Percentiles rank a stretch among this genome's conserved stretches.
Evolutionary conservation across 2,888 invertebrate species (phyloP).

Genomic region (Ormia ochracea): DNA sequence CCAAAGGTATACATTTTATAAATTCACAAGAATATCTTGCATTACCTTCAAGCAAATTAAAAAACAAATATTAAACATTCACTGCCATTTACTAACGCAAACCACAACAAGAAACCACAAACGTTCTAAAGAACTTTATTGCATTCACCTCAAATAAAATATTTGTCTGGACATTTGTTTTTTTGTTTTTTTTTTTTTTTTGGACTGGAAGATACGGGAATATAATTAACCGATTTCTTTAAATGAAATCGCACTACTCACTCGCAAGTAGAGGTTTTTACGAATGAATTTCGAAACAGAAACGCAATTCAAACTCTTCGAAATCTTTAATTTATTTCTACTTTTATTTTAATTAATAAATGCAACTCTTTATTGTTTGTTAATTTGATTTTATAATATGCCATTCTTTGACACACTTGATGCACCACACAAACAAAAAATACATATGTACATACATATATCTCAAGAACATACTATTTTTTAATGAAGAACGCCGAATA

Average conservation of each 20-base stretch:
- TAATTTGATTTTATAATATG: constrained; percentile 7
- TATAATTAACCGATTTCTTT: constrained; percentile 27
- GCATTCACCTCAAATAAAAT: neutral
- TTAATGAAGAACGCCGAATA: neutral
- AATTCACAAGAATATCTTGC: neutral
- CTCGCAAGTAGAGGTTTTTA: neutral
- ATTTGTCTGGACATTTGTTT: constrained; percentile 7
- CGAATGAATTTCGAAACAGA: neutral
- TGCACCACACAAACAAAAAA: constrained; percentile 38
- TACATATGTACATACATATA: neutral
- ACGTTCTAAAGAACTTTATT: neutral
- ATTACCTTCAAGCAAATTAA: neutral
- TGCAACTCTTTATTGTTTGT: constrained; percentile 7
- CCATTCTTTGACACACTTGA: constrained; percentile 59
- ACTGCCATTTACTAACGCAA: neutral
- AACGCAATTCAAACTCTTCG: neutral
- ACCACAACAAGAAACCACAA: neutral
- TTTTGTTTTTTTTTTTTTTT: neutral
- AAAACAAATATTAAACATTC: neutral
- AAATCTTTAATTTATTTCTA: neutral
- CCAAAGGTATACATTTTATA: neutral
- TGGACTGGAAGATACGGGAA: neutral
- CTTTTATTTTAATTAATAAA: constrained; percentile 9
- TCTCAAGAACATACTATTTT: constrained; percentile 12
- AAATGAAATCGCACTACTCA: constrained; percentile 13